Conservation (phyloP, 2,888 invertebrate genomes). For the Lasioglossum zephyrum region DNA sequence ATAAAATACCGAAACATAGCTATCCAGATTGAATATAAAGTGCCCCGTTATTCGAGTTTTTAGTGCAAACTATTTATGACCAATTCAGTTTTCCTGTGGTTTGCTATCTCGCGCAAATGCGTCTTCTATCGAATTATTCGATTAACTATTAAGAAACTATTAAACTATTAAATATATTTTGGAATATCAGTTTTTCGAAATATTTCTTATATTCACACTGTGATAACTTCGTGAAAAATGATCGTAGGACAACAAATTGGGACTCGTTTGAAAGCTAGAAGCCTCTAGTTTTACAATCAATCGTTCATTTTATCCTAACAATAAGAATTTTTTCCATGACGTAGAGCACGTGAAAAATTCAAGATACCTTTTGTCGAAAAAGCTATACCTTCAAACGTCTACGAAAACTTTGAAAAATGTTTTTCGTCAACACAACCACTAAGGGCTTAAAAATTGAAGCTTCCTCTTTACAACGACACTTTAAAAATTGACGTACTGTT, state of each 20-base stretch:
- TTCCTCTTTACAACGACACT: background rate
- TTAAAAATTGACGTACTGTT: background rate
- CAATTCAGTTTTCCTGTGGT: background rate
- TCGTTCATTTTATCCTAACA: background rate
- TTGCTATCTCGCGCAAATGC: background rate
- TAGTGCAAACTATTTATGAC: background rate
- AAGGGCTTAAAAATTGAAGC: background rate
- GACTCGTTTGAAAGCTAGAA: background rate
- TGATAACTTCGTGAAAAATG: too few relatives aligned
- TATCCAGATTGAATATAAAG: constrained; percentile 10
- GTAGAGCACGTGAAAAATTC: too few relatives aligned
- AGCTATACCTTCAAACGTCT: background rate
- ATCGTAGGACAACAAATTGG: background rate
- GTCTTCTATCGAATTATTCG: background rate
- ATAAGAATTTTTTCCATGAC: too few relatives aligned
- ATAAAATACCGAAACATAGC: constrained; percentile 32
- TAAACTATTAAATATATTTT: background rate
- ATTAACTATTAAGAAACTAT: too few relatives aligned
- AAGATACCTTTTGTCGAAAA: background rate
- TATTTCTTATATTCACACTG: too few relatives aligned
- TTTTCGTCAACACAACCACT: background rate
- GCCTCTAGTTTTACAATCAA: background rate
- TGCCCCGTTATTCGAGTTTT: background rate
- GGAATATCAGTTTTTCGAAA: background rate
- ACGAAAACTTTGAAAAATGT: background rate